Percentiles rank a stretch among this genome's conserved stretches.
Conservation (phyloP, 2,113 vertebrate species). For the Podiceps cristatus region DNA sequence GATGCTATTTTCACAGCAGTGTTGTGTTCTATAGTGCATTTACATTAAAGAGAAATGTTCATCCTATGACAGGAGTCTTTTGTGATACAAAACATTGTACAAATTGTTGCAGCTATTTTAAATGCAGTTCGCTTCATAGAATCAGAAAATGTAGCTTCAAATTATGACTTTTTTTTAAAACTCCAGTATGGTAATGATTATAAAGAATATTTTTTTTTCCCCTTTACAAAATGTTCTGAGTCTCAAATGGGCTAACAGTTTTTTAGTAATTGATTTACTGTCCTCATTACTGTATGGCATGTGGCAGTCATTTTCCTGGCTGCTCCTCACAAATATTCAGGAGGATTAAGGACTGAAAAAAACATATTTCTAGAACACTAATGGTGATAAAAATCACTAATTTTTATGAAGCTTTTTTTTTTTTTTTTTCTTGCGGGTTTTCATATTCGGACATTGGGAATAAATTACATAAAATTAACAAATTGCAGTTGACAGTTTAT, state of each 20-base stretch:
- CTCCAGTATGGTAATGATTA: background rate
- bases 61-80: background rate
- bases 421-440: background rate
- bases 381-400: background rate
- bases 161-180: background rate
- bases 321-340: background rate
- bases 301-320: background rate
- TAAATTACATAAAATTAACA: constrained; percentile 20
- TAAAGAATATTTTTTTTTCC: background rate
- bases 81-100: background rate
- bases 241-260: background rate
- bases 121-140: background rate
- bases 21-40: background rate
- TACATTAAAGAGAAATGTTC: background rate
- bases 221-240: background rate
- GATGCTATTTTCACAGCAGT: background rate
- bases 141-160: background rate
- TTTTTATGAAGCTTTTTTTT: background rate
- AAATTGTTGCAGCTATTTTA: constrained; percentile 22
- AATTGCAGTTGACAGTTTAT: constrained; percentile 18
- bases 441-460: background rate
- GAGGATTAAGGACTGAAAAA: background rate
- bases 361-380: background rate
- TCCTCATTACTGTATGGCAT: background rate
- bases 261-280: background rate